Evolutionary conservation across 1,140 invertebrate species (phyloP).

Genomic region (Diachasmimorpha longicaudata): DNA sequence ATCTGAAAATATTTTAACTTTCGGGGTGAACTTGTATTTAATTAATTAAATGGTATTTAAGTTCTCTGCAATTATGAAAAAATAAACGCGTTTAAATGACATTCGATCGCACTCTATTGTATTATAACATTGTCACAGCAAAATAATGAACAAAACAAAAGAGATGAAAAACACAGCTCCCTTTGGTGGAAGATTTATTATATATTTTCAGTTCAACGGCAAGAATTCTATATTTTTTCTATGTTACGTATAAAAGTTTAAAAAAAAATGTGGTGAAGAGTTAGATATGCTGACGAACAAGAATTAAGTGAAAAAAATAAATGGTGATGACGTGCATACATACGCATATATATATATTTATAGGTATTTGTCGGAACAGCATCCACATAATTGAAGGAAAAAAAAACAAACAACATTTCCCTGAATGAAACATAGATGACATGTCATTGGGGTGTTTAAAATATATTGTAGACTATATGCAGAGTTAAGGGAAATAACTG

Average conservation of each 20-base stretch:
- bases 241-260: slow-evolving; percentile 57
- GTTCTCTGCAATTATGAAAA: not conserved
- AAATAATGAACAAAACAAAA: slow-evolving; percentile 25
- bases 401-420: not conserved
- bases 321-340: slow-evolving; percentile 39
- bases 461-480: slow-evolving; percentile 1
- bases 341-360: slow-evolving; percentile 56
- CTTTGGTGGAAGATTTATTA: slow-evolving; percentile 45
- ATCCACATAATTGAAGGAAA: slow-evolving; percentile 26
- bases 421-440: slow-evolving; percentile 1
- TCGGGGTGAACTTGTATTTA: not conserved
- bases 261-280: slow-evolving; percentile 39
- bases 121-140: slow-evolving; percentile 18
- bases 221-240: slow-evolving; percentile 62
- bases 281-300: slow-evolving; percentile 28
- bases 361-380: slow-evolving; percentile 53
- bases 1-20: not conserved
- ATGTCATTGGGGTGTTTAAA: slow-evolving; percentile 21
- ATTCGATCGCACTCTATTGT: slow-evolving; percentile 12
- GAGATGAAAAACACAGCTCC: slow-evolving; percentile 25
- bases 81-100: not conserved
- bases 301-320: slow-evolving; percentile 19
- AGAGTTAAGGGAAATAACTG: not conserved
- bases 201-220: slow-evolving; percentile 54
- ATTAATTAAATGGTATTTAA: not conserved